phyloP scores from a whole-genome alignment of 1,140 invertebrate species.

The Drosophila virilis region DNA sequence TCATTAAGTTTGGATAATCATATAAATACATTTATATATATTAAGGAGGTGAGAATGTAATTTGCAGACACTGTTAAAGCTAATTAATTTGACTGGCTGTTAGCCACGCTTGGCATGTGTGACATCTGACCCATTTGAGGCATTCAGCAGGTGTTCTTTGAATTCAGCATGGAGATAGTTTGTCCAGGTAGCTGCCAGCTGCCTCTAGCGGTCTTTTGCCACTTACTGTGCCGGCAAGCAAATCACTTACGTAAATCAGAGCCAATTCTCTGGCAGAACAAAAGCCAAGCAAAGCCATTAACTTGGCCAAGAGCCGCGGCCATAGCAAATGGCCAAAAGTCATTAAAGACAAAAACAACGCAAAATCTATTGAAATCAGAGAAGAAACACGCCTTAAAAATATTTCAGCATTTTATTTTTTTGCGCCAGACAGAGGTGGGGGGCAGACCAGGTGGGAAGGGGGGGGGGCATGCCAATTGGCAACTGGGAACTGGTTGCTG shows the following conservation, averaged over 20 bases:
- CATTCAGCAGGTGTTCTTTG: slow-evolving; percentile 10
- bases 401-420: slow-evolving; percentile 32
- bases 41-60: background rate
- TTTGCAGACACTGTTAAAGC: background rate
- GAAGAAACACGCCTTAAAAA: slow-evolving; percentile 73
- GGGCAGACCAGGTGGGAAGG: slow-evolving; percentile 31
- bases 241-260: slow-evolving; percentile 19
- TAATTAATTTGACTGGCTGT: slow-evolving; percentile 18
- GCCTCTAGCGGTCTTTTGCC: slow-evolving; percentile 38
- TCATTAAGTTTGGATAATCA: background rate
- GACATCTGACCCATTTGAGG: slow-evolving; percentile 38
- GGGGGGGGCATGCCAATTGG: slow-evolving; percentile 8
- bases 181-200: slow-evolving; percentile 10
- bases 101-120: slow-evolving; percentile 26
- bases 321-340: slow-evolving; percentile 59
- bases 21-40: background rate
- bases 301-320: slow-evolving; percentile 43
- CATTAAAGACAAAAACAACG: slow-evolving; percentile 64
- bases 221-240: slow-evolving; percentile 24
- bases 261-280: slow-evolving; percentile 67
- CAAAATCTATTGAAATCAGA: slow-evolving; percentile 73
- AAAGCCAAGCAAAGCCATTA: slow-evolving; percentile 73
- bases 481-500: slow-evolving; percentile 21
- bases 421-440: background rate
- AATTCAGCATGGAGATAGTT: slow-evolving; percentile 11